Evolutionary conservation across 2,888 invertebrate genomes (phyloP).

Genomic region (Rapana venosa): DNA sequence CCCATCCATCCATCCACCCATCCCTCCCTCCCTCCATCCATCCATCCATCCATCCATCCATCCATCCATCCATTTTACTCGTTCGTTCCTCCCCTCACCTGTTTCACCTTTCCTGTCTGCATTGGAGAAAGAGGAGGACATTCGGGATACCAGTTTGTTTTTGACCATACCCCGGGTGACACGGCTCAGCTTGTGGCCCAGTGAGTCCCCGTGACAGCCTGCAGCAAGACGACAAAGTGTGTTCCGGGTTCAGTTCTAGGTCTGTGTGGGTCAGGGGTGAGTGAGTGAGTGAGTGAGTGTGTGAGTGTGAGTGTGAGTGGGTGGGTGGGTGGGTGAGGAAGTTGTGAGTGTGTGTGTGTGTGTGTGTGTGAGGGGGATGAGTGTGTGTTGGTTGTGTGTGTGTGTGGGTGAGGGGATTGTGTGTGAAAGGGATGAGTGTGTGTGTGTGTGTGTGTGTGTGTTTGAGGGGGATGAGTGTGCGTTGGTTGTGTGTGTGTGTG

Average conservation of each 20-base stretch:
- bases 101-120: slow-evolving; percentile 50
- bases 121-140: slow-evolving; percentile 54
- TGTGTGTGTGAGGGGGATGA: not conserved
- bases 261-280: not conserved
- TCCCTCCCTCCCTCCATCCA: no score
- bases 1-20: no score
- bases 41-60: not conserved
- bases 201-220: slow-evolving; percentile 48
- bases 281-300: no score
- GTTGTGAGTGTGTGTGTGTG: not conserved
- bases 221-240: not conserved
- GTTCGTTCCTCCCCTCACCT: slow-evolving; percentile 20
- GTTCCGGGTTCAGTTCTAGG: not conserved
- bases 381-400: no score
- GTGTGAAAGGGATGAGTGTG: not conserved
- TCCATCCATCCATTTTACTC: not conserved
- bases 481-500: not conserved
- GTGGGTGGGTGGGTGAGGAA: no score
- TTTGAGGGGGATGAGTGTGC: not conserved
- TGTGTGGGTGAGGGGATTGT: no score
- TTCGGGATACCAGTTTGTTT: slow-evolving; percentile 54
- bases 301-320: no score
- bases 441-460: not conserved
- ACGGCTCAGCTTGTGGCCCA: slow-evolving; percentile 51
- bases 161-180: slow-evolving; percentile 45